Evolutionary conservation across 2,888 invertebrate genomes (phyloP), one percentile per base, ranked within the genome.

Genomic region (Cryptus armator): DNA sequence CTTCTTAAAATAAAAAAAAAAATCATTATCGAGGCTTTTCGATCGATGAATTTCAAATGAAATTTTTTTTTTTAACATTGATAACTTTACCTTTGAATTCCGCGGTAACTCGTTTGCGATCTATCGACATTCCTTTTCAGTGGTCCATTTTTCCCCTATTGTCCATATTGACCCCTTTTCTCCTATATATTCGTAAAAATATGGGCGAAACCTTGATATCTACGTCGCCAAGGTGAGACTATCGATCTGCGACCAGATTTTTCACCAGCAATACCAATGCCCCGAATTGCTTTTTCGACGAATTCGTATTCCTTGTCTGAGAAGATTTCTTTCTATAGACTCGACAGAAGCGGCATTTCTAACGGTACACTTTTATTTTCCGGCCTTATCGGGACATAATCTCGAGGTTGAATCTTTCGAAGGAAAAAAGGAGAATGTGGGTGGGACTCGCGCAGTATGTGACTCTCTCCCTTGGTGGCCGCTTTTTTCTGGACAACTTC

Each of bases 401-500:
- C 62, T n/a, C 62, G 70, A 46, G 64, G 70, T 51, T 48, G 59
- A 71, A 79, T 67, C 16, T 64, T 10, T 24, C 32, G 14, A 44
- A 24, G 43, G 24, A 64, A 72, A 53, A 71, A 37, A 43, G 48
- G 48, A 51, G 7, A 66, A 43, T n/a, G 19, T 64, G 16, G 64
- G 64, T 53, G 43, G 48, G 62, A 43, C 24, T 10, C 51, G 32
- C 48, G 32, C 46, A 48, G 9, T 43, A 53, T 53, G 29, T 6
- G 51, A 37, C 10, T 46, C 10, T 46, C 10, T 46, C n/a, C n/a
- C 14, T 1, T 16, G 37, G 51, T 44, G 53, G 77, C 53, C 71
- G 48, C 43, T 71, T 71, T 37, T 51, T 64, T 14, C 64, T 79
- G 79, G 79, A 79, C 53, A 12, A 44, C 24, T 53, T 79, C 79